Base-by-base conservation (phyloP, 92 coral and sea anemone genomes). In the Pocillopora meandrina region DNA sequence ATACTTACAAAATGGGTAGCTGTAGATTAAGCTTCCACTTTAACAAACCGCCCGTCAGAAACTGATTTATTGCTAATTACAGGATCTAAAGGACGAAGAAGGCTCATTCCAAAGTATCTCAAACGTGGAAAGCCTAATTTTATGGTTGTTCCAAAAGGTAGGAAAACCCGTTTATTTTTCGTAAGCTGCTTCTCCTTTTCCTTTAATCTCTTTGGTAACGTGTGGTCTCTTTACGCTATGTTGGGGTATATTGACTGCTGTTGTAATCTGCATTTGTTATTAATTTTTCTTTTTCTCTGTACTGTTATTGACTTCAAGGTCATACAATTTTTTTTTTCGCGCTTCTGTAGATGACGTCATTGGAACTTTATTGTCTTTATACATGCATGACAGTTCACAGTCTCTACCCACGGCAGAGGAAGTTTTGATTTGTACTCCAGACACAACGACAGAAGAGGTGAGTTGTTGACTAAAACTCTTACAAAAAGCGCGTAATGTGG, bases 371-470 rank as follows among this genome's bases (percentile, higher is more conserved):
- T 78, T 92, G 80, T 76, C 91, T 33, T 75, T 92, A 60, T 92
- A 82, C 85, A 92, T 92, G 89, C 87, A 86, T n/a, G 87, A 79
- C 75, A 86, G 61, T 42, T 52, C 73, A 31, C 89, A 86, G 47
- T 61, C 88, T 52, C 87, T 91, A 35, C 98, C 98, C 26, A 86
- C 88, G 35, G 81, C 88, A 17, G 92, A 95, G 69, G 98, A 95
- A 77, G 97, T 95, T 10, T 74, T 95, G 62, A 87, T 95, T 74
- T 95, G 98, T 72, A 85, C 91, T 3, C 82, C 90, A 21, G 93
- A 95, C 20, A 95, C 98, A 5, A 91, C 98, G 6, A 88, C 92
- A 58, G 98, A 95, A 86, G 98, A 95, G 91, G 98, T 95, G 82
- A 36, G 86, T 77, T 42, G 52, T 42, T 42, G 52, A 42, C 52